Evolutionary conservation across 2,888 invertebrate species (phyloP).

Genomic region (Drosophila subsilvestris): DNA sequence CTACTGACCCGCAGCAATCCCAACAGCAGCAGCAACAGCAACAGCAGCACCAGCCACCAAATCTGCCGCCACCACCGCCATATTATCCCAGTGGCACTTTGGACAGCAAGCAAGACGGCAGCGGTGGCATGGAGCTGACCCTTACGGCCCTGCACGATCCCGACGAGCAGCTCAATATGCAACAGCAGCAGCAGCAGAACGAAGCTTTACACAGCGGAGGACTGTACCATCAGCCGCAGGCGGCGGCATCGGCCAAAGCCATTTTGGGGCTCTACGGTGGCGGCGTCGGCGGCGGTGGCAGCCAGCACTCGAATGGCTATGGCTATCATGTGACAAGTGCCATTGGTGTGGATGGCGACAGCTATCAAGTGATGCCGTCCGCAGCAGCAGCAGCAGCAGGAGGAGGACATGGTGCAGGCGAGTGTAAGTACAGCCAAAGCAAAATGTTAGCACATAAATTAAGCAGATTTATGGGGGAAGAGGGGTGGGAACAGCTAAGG

Average conservation of each 20-base stretch:
- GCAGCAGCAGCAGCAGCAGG: slow-evolving; percentile 46
- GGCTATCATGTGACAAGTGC: slow-evolving; percentile 83
- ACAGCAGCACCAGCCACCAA: slow-evolving; percentile 41
- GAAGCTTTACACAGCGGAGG: slow-evolving; percentile 38
- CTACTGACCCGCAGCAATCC: slow-evolving; percentile 41
- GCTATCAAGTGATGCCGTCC: slow-evolving; percentile 82
- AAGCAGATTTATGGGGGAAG: slow-evolving; percentile 9
- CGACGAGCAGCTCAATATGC: slow-evolving; percentile 77
- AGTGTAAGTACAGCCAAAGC: slow-evolving; percentile 76
- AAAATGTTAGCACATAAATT: slow-evolving; percentile 2
- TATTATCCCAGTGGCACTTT: slow-evolving; percentile 78
- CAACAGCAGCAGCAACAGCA: slow-evolving; percentile 38
- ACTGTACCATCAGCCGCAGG: slow-evolving; percentile 44
- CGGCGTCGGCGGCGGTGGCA: slow-evolving; percentile 17
- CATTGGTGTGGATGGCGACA: slow-evolving; percentile 81
- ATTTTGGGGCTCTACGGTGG: slow-evolving; percentile 56
- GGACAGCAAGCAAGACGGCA: slow-evolving; percentile 78
- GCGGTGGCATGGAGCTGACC: slow-evolving; percentile 78
- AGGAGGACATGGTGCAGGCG: slow-evolving; percentile 66
- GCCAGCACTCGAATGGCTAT: slow-evolving; percentile 74
- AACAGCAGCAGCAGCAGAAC: slow-evolving; percentile 63
- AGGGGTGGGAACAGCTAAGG: too few relatives aligned
- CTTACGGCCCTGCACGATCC: slow-evolving; percentile 76
- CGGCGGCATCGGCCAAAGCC: slow-evolving; percentile 44
- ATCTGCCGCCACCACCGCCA: slow-evolving; percentile 73